phyloP scores from a whole-genome alignment of 1,140 invertebrate species.

The Temnothorax nylanderi region DNA sequence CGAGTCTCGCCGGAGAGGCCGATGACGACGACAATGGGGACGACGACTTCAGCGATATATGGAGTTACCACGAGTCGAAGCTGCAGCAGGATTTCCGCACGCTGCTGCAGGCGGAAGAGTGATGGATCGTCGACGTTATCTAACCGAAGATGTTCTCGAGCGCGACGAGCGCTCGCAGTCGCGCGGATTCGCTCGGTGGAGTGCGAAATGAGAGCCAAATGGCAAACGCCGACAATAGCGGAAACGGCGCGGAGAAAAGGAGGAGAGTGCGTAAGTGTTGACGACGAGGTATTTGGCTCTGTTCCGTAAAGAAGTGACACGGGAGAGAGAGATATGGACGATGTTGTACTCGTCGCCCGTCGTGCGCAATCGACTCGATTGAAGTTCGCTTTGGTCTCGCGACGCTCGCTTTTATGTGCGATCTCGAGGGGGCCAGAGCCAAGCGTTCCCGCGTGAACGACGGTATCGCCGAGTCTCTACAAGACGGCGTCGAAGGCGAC shows the following conservation, averaged over 20 bases:
- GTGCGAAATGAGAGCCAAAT: conserved; percentile 30
- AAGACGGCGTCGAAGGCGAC: conserved; percentile 20
- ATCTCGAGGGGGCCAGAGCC: not conserved
- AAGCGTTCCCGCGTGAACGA: not conserved
- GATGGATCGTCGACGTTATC: conserved; percentile 58
- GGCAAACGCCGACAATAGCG: not conserved
- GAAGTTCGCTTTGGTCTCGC: not conserved
- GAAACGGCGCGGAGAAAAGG: not conserved
- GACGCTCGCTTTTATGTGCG: conserved; percentile 17
- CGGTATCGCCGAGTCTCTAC: not conserved
- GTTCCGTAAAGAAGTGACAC: conserved; percentile 8
- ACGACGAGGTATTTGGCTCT: not conserved
- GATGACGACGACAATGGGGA: conserved; percentile 70
- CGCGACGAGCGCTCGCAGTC: conserved; percentile 22
- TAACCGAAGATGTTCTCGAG: conserved; percentile 25
- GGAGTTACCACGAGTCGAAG: conserved; percentile 84
- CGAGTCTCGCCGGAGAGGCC: conserved; percentile 68
- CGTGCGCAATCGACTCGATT: conserved; percentile 14
- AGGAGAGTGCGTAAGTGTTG: conserved; percentile 29
- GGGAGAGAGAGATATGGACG: not conserved
- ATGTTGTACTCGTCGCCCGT: not conserved
- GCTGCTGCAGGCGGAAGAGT: conserved; percentile 83
- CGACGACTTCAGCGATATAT: conserved; percentile 82
- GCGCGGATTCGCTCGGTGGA: not conserved
- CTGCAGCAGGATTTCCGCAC: conserved; percentile 83